Percentiles rank a stretch among this genome's conserved stretches.
Conservation (phyloP, 64 coral and sea anemone genomes). For the Orbicella faveolata region DNA sequence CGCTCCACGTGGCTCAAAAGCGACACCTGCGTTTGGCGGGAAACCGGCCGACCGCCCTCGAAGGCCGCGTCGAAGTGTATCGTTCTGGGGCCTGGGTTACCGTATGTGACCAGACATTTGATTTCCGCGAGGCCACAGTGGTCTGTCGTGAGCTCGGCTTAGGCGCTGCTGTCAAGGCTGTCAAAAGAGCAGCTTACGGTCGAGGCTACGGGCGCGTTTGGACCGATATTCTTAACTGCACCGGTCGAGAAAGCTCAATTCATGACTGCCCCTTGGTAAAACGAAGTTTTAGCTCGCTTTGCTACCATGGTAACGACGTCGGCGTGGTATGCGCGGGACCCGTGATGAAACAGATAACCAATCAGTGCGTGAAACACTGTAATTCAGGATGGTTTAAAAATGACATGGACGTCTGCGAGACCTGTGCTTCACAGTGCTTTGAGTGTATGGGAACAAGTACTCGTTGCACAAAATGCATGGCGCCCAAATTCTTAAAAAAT, state of each 20-base stretch:
- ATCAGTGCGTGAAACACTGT: slow-evolving; percentile 49
- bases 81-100: slow-evolving; percentile 39
- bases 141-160: slow-evolving; percentile 73
- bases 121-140: slow-evolving; percentile 75
- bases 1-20: slow-evolving; percentile 30
- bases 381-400: slow-evolving; percentile 60
- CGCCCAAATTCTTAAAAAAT: slow-evolving; percentile 67
- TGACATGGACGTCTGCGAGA: slow-evolving; percentile 46
- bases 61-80: slow-evolving; percentile 77
- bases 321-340: slow-evolving; percentile 78
- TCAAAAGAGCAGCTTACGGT: slow-evolving; percentile 58
- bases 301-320: slow-evolving; percentile 83
- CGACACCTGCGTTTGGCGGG: slow-evolving; percentile 59
- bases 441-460: slow-evolving; percentile 49
- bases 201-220: slow-evolving; percentile 51
- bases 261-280: slow-evolving; percentile 49
- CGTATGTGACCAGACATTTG: slow-evolving; percentile 77
- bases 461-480: slow-evolving; percentile 72
- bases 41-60: slow-evolving; percentile 33
- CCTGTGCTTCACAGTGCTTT: slow-evolving; percentile 47
- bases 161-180: slow-evolving; percentile 54
- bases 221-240: slow-evolving; percentile 54
- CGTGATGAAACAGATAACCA: slow-evolving; percentile 23
- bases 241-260: slow-evolving; percentile 48
- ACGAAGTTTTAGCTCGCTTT: slow-evolving; percentile 43